Base-by-base conservation (phyloP, 2,113 vertebrate species). In the Triplophysa dalaica region DNA sequence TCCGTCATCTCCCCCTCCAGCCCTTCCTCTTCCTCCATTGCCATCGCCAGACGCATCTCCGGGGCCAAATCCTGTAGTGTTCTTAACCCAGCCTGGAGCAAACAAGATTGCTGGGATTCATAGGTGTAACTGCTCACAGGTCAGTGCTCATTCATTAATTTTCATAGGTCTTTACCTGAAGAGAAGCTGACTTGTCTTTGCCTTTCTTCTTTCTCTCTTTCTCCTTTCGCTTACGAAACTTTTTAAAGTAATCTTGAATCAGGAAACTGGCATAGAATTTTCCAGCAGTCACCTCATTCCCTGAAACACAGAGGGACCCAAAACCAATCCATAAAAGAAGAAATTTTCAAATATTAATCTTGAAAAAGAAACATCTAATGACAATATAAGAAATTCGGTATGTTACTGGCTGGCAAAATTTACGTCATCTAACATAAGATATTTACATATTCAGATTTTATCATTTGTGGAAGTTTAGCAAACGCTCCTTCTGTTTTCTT, bases 231-330 rank as follows among this genome's bases (percentile, higher is more conserved):
- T 97, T 98, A 80, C 97, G 94, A 87, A 98, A 99, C 91, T 99
- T 99, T 78, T 96, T 92, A 89, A 99, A 99, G 77, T 99, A 96
- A 82, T 99, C 98, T 88, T 99, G 97, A 86, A 99, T 99, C 82
- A 99, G 93, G 91, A 99, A 99, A 0, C 96, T 99, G 0, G 97
- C 97, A 0, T 99, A 99, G 88, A 99, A 99, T 89, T 98, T 99
- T 1, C 98, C 97, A 8, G 98, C 96, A 0, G 97, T 99, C 84
- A 99, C 96, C 77, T 99, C 97, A 41, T 98, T 96, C 85, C 98
- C 98, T 99, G 86, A 6, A 61, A 24, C 6, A 45, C 38, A 11
- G 12, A 29, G 21, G 45, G 16, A 5, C 9, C 16, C 70, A 22
- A 24, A 65, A 58, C 60, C 21, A 63, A 56, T 19, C 17, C 16